These are phyloP conservation scores for Microtus pennsylvanicus DNA, from an alignment of 2,113 vertebrate genomes.

Conservation along the genomic window DNA sequence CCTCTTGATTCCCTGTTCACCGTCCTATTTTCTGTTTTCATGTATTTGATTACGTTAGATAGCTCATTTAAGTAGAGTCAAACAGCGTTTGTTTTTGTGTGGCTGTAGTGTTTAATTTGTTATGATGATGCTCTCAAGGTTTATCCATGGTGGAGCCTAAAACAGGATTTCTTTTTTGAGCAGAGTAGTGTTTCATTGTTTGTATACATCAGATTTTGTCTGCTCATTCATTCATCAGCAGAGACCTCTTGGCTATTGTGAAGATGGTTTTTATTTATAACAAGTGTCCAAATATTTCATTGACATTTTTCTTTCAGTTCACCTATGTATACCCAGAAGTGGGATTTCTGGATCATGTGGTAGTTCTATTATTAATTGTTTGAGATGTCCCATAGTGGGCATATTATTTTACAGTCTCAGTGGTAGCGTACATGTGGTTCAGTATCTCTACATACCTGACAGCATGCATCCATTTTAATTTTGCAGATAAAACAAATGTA, in stretches of 20 bases:
- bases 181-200: neutral
- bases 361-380: neutral
- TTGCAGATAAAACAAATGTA: slow-evolving; percentile 32
- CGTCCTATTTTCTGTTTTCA: neutral
- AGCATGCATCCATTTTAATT: neutral
- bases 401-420: neutral
- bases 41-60: neutral
- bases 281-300: neutral
- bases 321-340: neutral
- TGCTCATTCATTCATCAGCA: neutral
- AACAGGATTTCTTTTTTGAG: slow-evolving; percentile 12
- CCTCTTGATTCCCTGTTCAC: neutral
- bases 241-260: neutral
- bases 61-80: neutral
- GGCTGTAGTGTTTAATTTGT: neutral
- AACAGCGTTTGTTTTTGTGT: neutral
- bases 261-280: neutral
- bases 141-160: neutral
- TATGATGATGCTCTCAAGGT: neutral
- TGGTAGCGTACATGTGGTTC: neutral
- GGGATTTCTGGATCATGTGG: neutral
- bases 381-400: neutral
- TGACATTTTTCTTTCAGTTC: neutral
- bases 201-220: neutral
- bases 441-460: neutral